Base-by-base conservation (phyloP, 2,888 invertebrate species). In the Poecilobothrus nobilitatus region DNA sequence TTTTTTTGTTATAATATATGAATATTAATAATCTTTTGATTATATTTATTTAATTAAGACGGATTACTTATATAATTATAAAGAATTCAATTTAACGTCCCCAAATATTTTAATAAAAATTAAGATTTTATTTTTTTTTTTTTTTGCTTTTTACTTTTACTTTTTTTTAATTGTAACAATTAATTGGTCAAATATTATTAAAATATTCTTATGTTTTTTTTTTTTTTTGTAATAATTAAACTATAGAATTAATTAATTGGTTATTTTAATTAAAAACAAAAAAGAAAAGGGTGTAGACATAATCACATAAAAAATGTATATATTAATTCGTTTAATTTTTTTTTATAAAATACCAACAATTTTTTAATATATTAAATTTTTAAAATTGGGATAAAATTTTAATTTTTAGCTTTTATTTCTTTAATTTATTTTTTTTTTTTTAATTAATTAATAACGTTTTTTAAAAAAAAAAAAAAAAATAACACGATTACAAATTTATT, bases 361-460 rank as follows among this genome's bases (percentile, higher is more conserved):
- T 10, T 12, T 22, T 72, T 73, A 72, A 69, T 65, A 70, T 69
- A 71, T 69, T 66, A 67, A 68, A 33, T 68, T 75, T 78, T 78
- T 78, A 76, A 71, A 78, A 79, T 78, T 79, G 77, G 74, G 74
- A 75, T 78, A 75, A 77, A 77, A 75, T 79, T 79, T 79, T 79
- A 80, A 80, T 78, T 80, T 75, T 73, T 76, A 74, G 27, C 27
- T 27, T 27, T 27, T n/a, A n/a, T n/a, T n/a, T n/a, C n/a, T n/a
- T n/a, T n/a, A n/a, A n/a, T 76, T 72, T 76, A 73, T 76, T 74
- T 75, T 74, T 74, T 76, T 73, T 74, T 71, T 66, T 69, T 73
- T 75, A 76, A 78, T 78, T 78, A 78, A 34, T 34, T 34, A 65
- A 65, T 65, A 20, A 34, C 65, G 37, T 34, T 34, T 15, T 34